Base-by-base conservation (phyloP, 2,113 vertebrate genomes). In the Platycercus adscitus region DNA sequence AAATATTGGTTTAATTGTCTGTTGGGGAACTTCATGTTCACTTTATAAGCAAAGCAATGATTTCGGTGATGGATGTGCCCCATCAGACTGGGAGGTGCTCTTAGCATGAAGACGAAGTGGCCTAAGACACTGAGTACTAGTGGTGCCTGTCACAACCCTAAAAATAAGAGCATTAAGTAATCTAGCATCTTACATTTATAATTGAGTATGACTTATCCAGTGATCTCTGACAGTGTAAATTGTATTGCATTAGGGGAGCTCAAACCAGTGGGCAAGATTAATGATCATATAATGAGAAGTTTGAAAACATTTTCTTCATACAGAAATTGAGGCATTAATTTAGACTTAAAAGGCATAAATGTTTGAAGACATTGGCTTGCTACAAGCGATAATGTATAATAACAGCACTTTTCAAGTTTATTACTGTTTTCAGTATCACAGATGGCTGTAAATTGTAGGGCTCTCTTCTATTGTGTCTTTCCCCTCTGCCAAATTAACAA, bases 1-100 rank as follows among this genome's bases (percentile, higher is more conserved):
- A 97, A 97, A 93, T 79, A 86, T 21, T 43, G 69, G 39, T 91
- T 96, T 88, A 93, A 93, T 93, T 92, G 84, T 89, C 91, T 79
- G 86, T 73, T 29, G 72, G 76, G 86, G 72, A 79, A 31, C 70
- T 96, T 77, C 41, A 23, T 35, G 61, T 64, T 95, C 63, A 13
- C 91, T 93, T 96, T 84, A 53, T 89, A 87, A 96, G 89, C 89
- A 76, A 69, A 89, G 84, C 24, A 8, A 53, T 17, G 66, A 89
- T 81, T 84, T 96, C 3, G 56, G 60, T 93, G 96, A 89, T 88
- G 91, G 94, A 91, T 89, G 60, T 41, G 58, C 68, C 78, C 79
- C 37, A 6, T 29, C 86, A 21, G 81, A 33, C 44, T 55, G 31
- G 71, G 78, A 53, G 49, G 52, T 83, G 76, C 17, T 76, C 53